A percentile compares a stretch with the other conserved stretches of the same genome.
These are phyloP conservation scores for Cyprinodon diabolis DNA, from an alignment of 2,797 vertebrate species.

Conservation along the genomic window DNA sequence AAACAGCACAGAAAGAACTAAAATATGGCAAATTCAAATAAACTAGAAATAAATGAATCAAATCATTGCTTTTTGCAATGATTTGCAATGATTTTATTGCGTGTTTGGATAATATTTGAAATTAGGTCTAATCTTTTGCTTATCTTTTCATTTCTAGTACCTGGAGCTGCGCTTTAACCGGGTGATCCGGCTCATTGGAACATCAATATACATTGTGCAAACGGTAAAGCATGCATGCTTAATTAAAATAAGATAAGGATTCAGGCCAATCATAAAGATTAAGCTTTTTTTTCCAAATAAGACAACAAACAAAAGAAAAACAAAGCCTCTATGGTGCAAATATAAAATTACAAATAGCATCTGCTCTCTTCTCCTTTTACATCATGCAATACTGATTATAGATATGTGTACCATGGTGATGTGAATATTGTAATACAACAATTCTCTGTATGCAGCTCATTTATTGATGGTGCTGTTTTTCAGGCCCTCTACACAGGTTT, in stretches of 20 bases:
- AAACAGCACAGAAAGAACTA: not conserved
- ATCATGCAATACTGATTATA: conserved; percentile 40
- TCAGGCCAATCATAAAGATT: not conserved
- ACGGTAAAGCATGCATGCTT: conserved; percentile 71
- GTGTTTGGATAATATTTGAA: not conserved
- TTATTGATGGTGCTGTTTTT: conserved; percentile 66
- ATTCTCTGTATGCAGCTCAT: conserved; percentile 61
- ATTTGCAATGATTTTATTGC: not conserved
- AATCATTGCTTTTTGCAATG: not conserved
- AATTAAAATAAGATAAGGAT: not conserved
- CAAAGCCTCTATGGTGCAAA: not conserved
- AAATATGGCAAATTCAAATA: not conserved
- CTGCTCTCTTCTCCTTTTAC: conserved; percentile 40
- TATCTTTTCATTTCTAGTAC: conserved; percentile 72
- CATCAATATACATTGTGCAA: conserved; percentile 82
- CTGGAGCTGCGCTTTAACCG: conserved; percentile 81
- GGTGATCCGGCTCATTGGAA: conserved; percentile 78
- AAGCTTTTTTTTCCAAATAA: not conserved
- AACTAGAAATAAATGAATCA: not conserved
- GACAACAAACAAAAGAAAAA: conserved; percentile 7
- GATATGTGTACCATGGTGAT: conserved; percentile 6
- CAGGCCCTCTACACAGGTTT: conserved; percentile 84
- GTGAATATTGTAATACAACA: conserved; percentile 51
- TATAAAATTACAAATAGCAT: conserved; percentile 29
- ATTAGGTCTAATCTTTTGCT: not conserved